Evolutionary conservation across 2,888 invertebrate species (phyloP), one percentile per base, ranked within the genome.

Genomic region (Dolichopus griseipennis): DNA sequence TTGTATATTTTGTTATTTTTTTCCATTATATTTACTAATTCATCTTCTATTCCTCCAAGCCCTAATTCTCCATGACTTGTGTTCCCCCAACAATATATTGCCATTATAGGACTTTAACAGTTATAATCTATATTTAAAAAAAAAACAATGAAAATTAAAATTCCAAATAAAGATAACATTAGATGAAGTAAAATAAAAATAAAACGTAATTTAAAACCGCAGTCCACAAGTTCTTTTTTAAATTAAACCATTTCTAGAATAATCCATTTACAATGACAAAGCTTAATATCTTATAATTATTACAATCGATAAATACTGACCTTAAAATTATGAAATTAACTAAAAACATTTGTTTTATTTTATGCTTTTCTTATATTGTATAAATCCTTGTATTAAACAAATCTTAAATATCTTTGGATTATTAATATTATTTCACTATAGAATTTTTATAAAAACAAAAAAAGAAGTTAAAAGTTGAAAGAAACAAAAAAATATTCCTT

Each of bases 61-160:
- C 92, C 92, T 33, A 93, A 81, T 81, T 92, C 91, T 3, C 92
- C 92, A 76, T 91, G 86, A 43, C 85, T 83, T 4, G 89, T 88
- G 76, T 87, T 88, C 10, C 93, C 93, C 92, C 92, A 93, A 74
- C 89, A 87, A 77, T 84, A 89, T 83, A 90, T 85, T 62, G 77
- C 77, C 79, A 79, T 81, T 43, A 15, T 70, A 34, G 61, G 15
- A 22, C 18, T 52, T 18, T 52, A 41, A 41, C 68, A 70, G n/a
- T 52, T 67, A 37, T 37, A 10, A 37, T 37, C 52, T 52, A 52
- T 7, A 41, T 67, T n/a, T 41, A 43, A 43, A 43, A 43, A 43
- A 15, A 34, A 34, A n/a, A 7, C 1, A 10, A 37, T 5, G 10
- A 37, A 37, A 12, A 2, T 10, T 37, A 7, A 9, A 52, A 18